Conservation (phyloP, 1,140 invertebrate genomes). For the Drosophila serrata region DNA sequence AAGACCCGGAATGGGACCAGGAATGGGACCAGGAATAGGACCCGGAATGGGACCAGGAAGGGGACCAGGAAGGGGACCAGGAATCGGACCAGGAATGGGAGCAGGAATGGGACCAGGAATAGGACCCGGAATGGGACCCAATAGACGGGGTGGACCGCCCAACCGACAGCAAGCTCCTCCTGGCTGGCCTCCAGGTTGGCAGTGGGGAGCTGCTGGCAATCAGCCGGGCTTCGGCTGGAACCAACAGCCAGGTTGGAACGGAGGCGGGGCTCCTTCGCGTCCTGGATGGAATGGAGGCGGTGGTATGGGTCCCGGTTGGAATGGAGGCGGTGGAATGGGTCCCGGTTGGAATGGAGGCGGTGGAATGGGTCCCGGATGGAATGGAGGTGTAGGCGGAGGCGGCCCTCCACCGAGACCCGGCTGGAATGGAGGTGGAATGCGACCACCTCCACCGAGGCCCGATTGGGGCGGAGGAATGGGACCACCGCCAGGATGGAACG, state of each 20-base stretch:
- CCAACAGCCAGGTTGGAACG: slow-evolving; percentile 24
- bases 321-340: slow-evolving; percentile 9
- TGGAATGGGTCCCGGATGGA: slow-evolving; percentile 28
- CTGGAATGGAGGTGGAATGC: slow-evolving; percentile 21
- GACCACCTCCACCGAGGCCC: slow-evolving; percentile 17
- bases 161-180: slow-evolving; percentile 39
- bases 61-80: neutral
- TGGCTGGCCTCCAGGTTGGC: slow-evolving; percentile 47
- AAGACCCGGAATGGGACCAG: slow-evolving; percentile 12
- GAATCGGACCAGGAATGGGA: neutral
- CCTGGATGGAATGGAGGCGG: slow-evolving; percentile 14
- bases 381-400: neutral
- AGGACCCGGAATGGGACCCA: slow-evolving; percentile 2
- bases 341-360: slow-evolving; percentile 18
- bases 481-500: slow-evolving; percentile 31
- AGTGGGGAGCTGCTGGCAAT: slow-evolving; percentile 35
- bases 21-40: too few species aligned
- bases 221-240: slow-evolving; percentile 26
- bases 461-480: slow-evolving; percentile 26
- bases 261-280: slow-evolving; percentile 6
- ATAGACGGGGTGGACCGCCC: slow-evolving; percentile 9
- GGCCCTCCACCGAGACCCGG: slow-evolving; percentile 10
- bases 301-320: slow-evolving; percentile 10
- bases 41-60: too few species aligned
- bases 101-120: neutral